Conservation (phyloP, 2,113 vertebrate species). For the Macroglossus sobrinus region DNA sequence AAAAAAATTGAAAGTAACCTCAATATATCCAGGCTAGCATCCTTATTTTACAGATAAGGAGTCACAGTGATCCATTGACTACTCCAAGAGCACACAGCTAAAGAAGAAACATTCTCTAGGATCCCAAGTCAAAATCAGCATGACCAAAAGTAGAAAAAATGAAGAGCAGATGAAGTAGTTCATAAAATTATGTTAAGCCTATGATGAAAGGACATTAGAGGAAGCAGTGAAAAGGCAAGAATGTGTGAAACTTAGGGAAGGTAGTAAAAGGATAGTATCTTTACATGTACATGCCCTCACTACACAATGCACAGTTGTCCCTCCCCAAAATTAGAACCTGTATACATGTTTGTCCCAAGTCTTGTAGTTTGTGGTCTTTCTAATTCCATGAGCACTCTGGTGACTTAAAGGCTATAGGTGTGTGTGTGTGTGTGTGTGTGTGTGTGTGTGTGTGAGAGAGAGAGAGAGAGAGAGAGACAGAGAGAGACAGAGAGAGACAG, state of each 20-base stretch:
- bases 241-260: neutral
- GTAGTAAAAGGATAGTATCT: neutral
- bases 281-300: neutral
- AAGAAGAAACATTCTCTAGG: neutral
- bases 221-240: neutral
- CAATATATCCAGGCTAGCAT: neutral
- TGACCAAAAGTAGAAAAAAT: neutral
- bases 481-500: too few relatives aligned
- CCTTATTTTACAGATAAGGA: neutral
- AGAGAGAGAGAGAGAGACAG: too few relatives aligned
- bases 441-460: neutral
- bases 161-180: neutral
- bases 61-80: neutral
- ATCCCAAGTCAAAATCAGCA: neutral
- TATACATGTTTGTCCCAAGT: neutral
- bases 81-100: neutral
- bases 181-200: neutral
- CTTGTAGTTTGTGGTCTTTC: neutral
- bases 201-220: neutral
- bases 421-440: neutral
- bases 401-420: neutral
- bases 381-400: neutral
- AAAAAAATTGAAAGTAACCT: slow-evolving; percentile 23
- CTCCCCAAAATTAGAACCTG: neutral
- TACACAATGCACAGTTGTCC: neutral